Conservation (phyloP, 2,797 vertebrate genomes). For the Sarcoramphus papa region DNA sequence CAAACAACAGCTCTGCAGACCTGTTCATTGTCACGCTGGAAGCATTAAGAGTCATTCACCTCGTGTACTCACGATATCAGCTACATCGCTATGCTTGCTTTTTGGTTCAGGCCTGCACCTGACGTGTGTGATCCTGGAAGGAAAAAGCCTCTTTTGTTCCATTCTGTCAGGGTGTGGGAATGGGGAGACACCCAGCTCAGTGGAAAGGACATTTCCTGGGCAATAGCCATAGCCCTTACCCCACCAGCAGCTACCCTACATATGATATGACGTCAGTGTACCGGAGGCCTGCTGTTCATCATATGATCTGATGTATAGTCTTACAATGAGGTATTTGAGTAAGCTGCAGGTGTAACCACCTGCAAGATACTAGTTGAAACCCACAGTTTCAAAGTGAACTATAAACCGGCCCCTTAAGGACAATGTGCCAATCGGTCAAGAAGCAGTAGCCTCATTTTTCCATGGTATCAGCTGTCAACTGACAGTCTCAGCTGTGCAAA, state of each 20-base stretch:
- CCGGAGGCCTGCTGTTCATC: neutral
- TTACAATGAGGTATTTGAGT: neutral
- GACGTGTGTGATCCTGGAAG: neutral
- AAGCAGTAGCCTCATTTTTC: neutral
- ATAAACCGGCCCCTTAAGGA: neutral
- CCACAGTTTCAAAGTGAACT: neutral
- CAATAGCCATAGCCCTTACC: neutral
- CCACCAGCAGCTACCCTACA: neutral
- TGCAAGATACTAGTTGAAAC: neutral
- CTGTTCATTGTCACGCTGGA: neutral
- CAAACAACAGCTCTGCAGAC: neutral
- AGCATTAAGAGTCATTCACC: neutral
- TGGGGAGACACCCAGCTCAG: constrained; percentile 45
- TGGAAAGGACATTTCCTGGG: constrained; percentile 59
- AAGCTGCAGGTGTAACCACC: neutral
- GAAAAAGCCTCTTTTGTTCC: constrained; percentile 56
- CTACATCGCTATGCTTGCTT: neutral
- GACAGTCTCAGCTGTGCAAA: neutral
- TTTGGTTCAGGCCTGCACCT: constrained; percentile 34
- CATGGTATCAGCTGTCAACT: neutral
- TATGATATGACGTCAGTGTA: neutral
- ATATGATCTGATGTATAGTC: neutral
- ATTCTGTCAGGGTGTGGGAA: constrained; percentile 51
- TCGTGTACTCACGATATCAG: neutral
- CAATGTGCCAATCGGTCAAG: neutral